phyloP scores from a whole-genome alignment of 2,888 invertebrate species.

The Cephalotes varians region DNA sequence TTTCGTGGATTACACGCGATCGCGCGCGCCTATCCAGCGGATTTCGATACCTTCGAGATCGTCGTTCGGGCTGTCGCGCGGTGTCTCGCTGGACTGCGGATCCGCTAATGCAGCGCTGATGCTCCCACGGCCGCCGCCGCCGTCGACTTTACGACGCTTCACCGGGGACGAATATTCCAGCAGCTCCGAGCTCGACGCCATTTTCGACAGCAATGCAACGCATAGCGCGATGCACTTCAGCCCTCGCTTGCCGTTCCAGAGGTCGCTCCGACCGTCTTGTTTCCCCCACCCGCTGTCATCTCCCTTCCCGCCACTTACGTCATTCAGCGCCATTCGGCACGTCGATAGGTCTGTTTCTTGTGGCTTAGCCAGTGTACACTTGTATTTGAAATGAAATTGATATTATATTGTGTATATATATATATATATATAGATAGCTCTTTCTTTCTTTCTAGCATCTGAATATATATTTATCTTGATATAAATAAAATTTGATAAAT shows the following conservation, averaged over 20 bases:
- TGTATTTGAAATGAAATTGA: no score
- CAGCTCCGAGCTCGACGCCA: conserved; percentile 85
- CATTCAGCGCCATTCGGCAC: not conserved
- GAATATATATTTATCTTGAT: no score
- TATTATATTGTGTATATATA: no score
- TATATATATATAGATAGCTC: no score
- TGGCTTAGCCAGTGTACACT: no score
- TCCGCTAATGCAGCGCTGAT: conserved; percentile 72
- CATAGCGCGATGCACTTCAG: conserved; percentile 69
- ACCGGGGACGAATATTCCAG: conserved; percentile 84
- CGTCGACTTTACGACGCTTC: conserved; percentile 84
- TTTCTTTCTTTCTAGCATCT: no score
- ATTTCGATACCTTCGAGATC: conserved; percentile 83
- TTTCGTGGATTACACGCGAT: conserved; percentile 72
- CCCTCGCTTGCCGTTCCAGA: conserved; percentile 56
- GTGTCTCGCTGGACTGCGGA: conserved; percentile 75
- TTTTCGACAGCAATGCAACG: conserved; percentile 84
- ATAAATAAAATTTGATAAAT: no score
- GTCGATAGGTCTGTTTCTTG: no score
- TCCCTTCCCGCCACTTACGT: not conserved
- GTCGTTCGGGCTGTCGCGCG: conserved; percentile 74
- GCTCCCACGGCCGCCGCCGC: conserved; percentile 75
- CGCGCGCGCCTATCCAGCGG: conserved; percentile 73
- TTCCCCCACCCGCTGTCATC: not conserved
- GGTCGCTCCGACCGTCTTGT: conserved; percentile 65